Percentiles rank a stretch among this genome's conserved stretches.
These are phyloP conservation scores for Lithophane socia DNA, from an alignment of 2,888 invertebrate genomes.

Conservation along the genomic window DNA sequence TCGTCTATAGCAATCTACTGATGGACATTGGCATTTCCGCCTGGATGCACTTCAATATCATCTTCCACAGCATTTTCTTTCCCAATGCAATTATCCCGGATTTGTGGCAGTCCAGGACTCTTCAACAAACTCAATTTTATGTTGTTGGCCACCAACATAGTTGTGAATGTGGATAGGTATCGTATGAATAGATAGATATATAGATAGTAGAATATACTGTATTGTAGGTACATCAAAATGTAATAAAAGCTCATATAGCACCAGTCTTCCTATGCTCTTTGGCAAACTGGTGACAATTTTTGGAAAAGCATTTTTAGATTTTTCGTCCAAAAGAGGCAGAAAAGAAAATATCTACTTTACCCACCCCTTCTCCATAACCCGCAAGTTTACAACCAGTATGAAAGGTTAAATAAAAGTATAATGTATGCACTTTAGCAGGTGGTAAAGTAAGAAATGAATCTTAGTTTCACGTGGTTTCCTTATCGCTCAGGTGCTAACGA, in stretches of 20 bases:
- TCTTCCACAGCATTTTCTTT: no score
- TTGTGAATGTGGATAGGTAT: neutral
- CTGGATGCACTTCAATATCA: neutral
- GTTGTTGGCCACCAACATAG: neutral
- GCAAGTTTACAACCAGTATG: neutral
- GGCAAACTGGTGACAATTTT: no score
- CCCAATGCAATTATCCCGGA: neutral
- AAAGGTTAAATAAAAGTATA: neutral
- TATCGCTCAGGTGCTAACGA: constrained; percentile 53
- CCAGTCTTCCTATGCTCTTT: no score
- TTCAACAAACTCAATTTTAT: neutral
- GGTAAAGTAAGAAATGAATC: constrained; percentile 42
- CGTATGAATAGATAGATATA: neutral
- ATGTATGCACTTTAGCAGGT: constrained; percentile 19
- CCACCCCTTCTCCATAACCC: no score
- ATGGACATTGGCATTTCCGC: no score
- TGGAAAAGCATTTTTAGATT: no score
- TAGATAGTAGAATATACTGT: no score
- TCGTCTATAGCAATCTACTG: neutral
- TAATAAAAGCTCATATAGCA: neutral
- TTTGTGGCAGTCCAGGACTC: neutral
- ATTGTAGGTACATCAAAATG: no score
- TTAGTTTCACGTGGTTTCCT: constrained; percentile 41
- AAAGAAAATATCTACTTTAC: no score
- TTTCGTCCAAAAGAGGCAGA: no score